These are phyloP conservation scores for Caretta caretta DNA, from an alignment of 2,113 vertebrate genomes.

Conservation along the genomic window DNA sequence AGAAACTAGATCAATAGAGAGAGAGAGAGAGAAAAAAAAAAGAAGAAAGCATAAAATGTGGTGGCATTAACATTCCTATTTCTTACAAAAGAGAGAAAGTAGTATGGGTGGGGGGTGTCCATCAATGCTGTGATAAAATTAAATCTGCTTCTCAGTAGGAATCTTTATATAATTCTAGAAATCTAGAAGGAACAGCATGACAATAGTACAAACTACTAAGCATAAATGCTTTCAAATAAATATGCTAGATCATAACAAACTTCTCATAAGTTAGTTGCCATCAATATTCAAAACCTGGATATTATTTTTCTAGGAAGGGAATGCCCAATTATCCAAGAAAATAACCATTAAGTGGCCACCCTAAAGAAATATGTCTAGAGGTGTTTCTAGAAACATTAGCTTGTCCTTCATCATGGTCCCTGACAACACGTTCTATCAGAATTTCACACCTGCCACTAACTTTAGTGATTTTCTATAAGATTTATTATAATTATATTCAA, in stretches of 20 bases:
- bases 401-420: constrained; percentile 14
- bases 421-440: constrained; percentile 17
- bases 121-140: background rate
- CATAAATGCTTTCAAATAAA: background rate
- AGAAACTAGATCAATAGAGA: background rate
- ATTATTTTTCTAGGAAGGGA: background rate
- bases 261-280: background rate
- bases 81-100: background rate
- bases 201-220: background rate
- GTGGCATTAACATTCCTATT: background rate
- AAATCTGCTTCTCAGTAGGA: background rate
- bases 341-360: constrained; percentile 12
- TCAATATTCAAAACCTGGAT: background rate
- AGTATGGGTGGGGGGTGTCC: background rate
- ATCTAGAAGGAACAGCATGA: background rate
- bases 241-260: background rate
- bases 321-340: background rate
- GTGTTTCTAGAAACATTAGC: background rate
- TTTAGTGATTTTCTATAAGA: constrained; percentile 28
- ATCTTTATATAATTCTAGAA: background rate
- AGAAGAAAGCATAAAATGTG: background rate
- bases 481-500: constrained; percentile 39
- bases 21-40: background rate
- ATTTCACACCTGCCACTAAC: constrained; percentile 48
- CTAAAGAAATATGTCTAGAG: constrained; percentile 12